Evolutionary conservation across 2,113 vertebrate species (phyloP).

Genomic region (Thunnus thynnus): DNA sequence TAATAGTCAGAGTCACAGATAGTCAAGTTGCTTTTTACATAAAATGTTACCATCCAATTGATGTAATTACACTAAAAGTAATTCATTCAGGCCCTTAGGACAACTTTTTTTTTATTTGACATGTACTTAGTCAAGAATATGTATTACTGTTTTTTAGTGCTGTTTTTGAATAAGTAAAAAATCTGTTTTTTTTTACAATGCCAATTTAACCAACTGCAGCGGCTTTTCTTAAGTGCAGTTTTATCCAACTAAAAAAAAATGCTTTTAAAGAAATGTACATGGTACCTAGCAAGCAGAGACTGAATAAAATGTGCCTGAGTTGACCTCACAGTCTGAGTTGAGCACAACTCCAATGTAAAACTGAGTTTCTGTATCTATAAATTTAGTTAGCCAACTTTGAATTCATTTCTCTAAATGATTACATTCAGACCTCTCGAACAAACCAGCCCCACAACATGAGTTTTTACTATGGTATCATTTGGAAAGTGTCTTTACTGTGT

Average conservation of each 20-base stretch:
- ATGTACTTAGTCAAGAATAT: too few species aligned
- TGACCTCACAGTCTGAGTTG: too few species aligned
- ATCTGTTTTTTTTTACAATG: not conserved
- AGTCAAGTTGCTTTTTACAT: not conserved
- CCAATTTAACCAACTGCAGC: not conserved
- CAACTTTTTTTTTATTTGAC: not conserved
- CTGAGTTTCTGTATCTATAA: too few species aligned
- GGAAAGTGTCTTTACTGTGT: not conserved
- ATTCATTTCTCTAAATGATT: not conserved
- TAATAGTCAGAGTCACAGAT: not conserved
- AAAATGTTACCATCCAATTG: not conserved
- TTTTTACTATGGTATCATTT: too few species aligned
- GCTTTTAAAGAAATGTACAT: not conserved
- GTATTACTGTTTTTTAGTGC: not conserved
- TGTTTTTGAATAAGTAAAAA: not conserved
- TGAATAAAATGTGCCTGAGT: not conserved
- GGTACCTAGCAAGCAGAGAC: not conserved
- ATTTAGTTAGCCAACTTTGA: too few species aligned
- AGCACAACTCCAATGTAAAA: too few species aligned
- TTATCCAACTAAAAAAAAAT: not conserved
- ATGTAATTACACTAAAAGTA: not conserved
- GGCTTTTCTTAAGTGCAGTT: too few species aligned
- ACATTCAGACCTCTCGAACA: not conserved
- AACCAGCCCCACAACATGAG: too few species aligned
- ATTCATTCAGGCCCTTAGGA: not conserved